Evolutionary conservation across 2,888 invertebrate species (phyloP).

Genomic region (Balanococcus diminutus): DNA sequence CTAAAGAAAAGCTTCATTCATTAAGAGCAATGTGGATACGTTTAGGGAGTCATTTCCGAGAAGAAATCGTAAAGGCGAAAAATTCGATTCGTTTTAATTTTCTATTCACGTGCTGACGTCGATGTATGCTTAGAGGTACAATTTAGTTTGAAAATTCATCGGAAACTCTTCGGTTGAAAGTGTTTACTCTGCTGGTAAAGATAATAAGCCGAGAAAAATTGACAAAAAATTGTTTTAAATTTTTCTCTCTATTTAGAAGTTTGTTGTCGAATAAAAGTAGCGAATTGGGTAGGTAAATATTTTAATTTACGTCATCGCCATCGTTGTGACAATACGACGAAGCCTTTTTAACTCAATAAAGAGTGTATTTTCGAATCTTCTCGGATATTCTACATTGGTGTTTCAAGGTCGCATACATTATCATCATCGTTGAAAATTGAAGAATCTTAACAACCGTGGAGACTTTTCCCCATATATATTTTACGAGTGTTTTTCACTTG

Average conservation of each 20-base stretch:
- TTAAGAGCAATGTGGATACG: not conserved
- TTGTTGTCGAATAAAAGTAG: not conserved
- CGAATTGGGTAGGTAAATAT: not conserved
- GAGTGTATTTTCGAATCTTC: not conserved
- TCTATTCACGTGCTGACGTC: not conserved
- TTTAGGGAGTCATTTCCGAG: not conserved
- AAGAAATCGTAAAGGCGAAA: not conserved
- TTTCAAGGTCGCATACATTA: constrained; percentile 6
- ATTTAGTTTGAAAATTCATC: not conserved
- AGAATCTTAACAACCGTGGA: not conserved
- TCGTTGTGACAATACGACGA: not conserved
- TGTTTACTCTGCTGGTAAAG: not conserved
- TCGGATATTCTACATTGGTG: not conserved
- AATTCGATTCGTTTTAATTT: not conserved
- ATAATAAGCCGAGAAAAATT: constrained; percentile 1
- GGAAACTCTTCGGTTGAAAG: not conserved
- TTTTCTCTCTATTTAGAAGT: not conserved
- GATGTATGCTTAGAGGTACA: not conserved
- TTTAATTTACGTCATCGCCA: not conserved
- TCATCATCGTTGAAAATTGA: not conserved
- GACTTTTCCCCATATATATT: constrained; percentile 2
- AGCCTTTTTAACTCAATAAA: not conserved
- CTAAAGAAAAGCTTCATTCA: not conserved
- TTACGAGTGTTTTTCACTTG: not conserved
- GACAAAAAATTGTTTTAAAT: not conserved